Evolutionary conservation across 2,113 vertebrate genomes (phyloP).

Genomic region (Epinephelus fuscoguttatus): DNA sequence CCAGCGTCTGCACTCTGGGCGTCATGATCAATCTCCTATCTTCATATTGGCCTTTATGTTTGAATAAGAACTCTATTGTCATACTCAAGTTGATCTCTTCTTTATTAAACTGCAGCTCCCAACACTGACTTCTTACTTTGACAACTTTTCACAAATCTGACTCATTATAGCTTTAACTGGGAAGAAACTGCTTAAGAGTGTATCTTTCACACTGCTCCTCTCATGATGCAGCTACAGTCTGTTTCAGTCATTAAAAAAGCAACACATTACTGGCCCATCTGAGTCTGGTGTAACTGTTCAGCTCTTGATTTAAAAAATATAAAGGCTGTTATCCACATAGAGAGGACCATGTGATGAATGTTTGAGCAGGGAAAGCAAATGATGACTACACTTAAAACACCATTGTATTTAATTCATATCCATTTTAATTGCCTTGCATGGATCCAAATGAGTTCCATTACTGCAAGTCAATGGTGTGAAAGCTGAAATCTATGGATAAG

Average conservation of each 20-base stretch:
- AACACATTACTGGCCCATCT: conserved; percentile 21
- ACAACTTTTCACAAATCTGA: not conserved
- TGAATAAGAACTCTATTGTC: not conserved
- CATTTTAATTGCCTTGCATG: conserved; percentile 59
- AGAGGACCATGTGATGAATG: conserved; percentile 39
- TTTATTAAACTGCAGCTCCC: not conserved
- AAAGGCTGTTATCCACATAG: not conserved
- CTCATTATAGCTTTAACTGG: not conserved
- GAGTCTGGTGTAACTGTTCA: conserved; percentile 4
- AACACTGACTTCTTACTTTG: not conserved
- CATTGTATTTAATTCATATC: conserved; percentile 53
- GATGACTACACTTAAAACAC: conserved; percentile 38
- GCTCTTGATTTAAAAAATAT: conserved; percentile 21
- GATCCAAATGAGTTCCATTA: conserved; percentile 53
- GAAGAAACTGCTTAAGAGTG: not conserved
- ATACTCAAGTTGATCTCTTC: not conserved
- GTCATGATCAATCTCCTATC: not conserved
- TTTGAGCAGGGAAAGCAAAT: conserved; percentile 38
- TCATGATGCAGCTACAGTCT: not conserved
- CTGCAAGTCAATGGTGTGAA: conserved; percentile 56
- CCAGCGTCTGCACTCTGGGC: not conserved
- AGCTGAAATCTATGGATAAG: conserved; percentile 35
- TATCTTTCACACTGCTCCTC: not conserved
- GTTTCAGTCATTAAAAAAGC: conserved; percentile 17
- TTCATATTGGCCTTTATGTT: not conserved